A percentile compares a stretch with the other conserved stretches of the same genome.
These are phyloP conservation scores for Hyles vespertilio DNA, from an alignment of 1,140 invertebrate genomes.

Conservation along the genomic window DNA sequence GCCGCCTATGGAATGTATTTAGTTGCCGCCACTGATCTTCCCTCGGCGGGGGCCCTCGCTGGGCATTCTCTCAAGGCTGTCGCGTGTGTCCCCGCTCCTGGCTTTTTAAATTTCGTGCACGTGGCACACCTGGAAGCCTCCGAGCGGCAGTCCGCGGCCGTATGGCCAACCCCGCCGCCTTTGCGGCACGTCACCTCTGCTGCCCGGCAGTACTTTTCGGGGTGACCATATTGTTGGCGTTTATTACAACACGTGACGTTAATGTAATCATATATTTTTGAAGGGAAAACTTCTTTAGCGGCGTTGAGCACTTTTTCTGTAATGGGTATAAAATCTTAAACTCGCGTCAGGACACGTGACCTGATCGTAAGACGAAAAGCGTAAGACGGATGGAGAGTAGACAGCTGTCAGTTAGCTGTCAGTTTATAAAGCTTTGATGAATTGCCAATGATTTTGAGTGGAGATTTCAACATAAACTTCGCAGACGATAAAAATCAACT, in stretches of 20 bases:
- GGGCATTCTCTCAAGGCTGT: slow-evolving; percentile 19
- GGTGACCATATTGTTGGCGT: slow-evolving; percentile 36
- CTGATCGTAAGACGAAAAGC: too few species aligned
- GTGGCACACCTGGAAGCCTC: slow-evolving; percentile 19
- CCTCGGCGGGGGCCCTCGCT: slow-evolving; percentile 12
- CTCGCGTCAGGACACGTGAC: too few species aligned
- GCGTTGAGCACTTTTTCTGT: too few species aligned
- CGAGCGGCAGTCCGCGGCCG: background rate
- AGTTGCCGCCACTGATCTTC: background rate
- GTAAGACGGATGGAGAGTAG: too few species aligned
- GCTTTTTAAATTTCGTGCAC: slow-evolving; percentile 12
- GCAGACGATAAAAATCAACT: too few species aligned
- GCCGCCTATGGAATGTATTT: background rate
- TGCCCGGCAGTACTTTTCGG: slow-evolving; percentile 25
- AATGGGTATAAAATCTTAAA: too few species aligned
- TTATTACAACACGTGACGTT: slow-evolving; percentile 25
- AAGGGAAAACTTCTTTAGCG: too few species aligned
- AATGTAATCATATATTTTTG: slow-evolving; percentile 19
- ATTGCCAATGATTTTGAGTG: too few species aligned
- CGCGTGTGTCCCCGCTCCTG: slow-evolving; percentile 6
- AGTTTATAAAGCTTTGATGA: too few species aligned
- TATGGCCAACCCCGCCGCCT: slow-evolving; percentile 19
- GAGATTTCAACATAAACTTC: too few species aligned
- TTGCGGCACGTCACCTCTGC: slow-evolving; percentile 13
- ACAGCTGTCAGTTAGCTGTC: too few species aligned